These are phyloP conservation scores for Rhincodon typus DNA, from an alignment of 2,797 vertebrate genomes.

Conservation along the genomic window DNA sequence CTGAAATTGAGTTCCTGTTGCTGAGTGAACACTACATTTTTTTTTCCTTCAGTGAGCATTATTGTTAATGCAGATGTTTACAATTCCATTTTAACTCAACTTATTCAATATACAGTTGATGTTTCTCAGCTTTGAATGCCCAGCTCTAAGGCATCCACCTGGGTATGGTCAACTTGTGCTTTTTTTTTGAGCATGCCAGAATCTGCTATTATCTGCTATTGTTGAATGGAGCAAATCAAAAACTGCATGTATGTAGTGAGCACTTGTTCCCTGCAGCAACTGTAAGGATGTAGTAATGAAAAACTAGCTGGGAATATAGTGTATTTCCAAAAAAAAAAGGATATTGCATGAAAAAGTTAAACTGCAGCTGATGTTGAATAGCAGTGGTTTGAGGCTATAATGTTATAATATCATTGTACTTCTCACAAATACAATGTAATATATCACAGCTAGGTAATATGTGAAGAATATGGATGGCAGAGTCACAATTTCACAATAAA, in stretches of 20 bases:
- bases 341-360: background rate
- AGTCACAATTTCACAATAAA: background rate
- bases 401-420: background rate
- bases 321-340: background rate
- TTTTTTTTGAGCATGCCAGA: background rate
- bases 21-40: background rate
- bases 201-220: background rate
- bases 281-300: too few species aligned
- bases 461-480: too few species aligned
- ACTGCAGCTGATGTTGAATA: background rate
- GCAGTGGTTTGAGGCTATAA: background rate
- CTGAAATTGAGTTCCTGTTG: background rate
- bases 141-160: background rate
- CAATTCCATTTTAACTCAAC: background rate
- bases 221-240: background rate
- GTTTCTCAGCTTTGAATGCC: background rate
- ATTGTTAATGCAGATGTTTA: background rate
- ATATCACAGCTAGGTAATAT: background rate
- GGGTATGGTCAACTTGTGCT: background rate
- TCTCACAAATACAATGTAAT: background rate
- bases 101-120: background rate
- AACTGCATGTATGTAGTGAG: background rate
- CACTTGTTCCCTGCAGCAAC: background rate
- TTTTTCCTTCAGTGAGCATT: too few species aligned
- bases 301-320: background rate